Evolutionary conservation across 2,888 invertebrate species (phyloP).

Genomic region (Myathropa florea): DNA sequence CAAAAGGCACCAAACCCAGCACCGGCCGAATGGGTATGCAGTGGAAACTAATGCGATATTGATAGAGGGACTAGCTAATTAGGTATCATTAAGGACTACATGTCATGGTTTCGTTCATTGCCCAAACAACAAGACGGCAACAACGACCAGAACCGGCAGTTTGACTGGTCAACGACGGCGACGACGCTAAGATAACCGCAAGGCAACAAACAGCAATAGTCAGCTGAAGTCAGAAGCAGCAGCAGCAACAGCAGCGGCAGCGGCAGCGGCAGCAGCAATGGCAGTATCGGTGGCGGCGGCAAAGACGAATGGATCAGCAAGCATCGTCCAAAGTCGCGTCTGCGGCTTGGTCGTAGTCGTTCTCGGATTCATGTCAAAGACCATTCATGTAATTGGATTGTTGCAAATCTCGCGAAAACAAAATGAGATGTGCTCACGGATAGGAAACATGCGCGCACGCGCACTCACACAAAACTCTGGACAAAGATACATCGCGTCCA

Average conservation of each 20-base stretch:
- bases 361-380: constrained; percentile 66
- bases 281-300: constrained; percentile 43
- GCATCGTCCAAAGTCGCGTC: neutral
- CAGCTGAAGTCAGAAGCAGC: no score
- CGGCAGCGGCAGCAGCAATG: constrained; percentile 34
- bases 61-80: constrained; percentile 67
- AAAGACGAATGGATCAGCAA: constrained; percentile 47
- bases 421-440: constrained; percentile 71
- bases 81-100: constrained; percentile 69
- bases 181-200: constrained; percentile 22
- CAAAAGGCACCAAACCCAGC: constrained; percentile 13
- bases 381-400: constrained; percentile 71
- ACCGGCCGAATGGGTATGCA: constrained; percentile 1
- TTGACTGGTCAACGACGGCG: neutral
- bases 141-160: neutral
- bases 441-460: constrained; percentile 69
- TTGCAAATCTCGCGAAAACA: constrained; percentile 71
- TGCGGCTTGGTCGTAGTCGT: neutral
- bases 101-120: constrained; percentile 63
- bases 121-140: constrained; percentile 17
- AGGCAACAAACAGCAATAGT: neutral
- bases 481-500: constrained; percentile 42
- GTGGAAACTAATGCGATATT: constrained; percentile 65
- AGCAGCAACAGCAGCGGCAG: constrained; percentile 25
- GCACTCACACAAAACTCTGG: constrained; percentile 44